Conservation (phyloP, 2,113 vertebrate species). For the Ciconia maguari region DNA sequence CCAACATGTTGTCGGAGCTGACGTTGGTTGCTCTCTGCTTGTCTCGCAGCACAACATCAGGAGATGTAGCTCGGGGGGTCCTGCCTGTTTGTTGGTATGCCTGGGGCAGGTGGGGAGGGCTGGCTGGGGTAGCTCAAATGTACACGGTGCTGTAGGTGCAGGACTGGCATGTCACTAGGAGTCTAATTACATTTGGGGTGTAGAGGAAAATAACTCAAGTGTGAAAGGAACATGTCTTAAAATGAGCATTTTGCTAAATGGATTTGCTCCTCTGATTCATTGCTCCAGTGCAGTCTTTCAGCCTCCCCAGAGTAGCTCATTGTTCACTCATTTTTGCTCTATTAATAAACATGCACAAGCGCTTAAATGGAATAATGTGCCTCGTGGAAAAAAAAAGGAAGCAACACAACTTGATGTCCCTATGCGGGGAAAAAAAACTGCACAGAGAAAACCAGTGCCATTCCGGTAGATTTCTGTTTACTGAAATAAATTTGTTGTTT, state of each 20-base stretch:
- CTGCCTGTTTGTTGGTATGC: neutral
- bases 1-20: neutral
- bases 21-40: neutral
- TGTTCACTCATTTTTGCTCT: slow-evolving; percentile 47
- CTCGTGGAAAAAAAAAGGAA: neutral
- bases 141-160: fast-evolving
- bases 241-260: slow-evolving; percentile 32
- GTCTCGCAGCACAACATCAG: neutral
- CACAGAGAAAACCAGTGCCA: neutral
- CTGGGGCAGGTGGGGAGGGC: fast-evolving
- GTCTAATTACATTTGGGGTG: neutral
- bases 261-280: slow-evolving; percentile 33
- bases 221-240: neutral
- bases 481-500: neutral
- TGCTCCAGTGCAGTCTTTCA: slow-evolving; percentile 40
- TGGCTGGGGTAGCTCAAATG: neutral
- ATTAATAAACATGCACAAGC: slow-evolving; percentile 47
- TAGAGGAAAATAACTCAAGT: neutral
- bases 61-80: neutral
- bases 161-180: neutral
- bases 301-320: neutral
- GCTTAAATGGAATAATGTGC: slow-evolving; percentile 41
- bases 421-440: neutral
- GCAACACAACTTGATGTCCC: neutral
- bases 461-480: neutral